phyloP scores from a whole-genome alignment of 1,140 invertebrate genomes.

The Lithobius niger region DNA sequence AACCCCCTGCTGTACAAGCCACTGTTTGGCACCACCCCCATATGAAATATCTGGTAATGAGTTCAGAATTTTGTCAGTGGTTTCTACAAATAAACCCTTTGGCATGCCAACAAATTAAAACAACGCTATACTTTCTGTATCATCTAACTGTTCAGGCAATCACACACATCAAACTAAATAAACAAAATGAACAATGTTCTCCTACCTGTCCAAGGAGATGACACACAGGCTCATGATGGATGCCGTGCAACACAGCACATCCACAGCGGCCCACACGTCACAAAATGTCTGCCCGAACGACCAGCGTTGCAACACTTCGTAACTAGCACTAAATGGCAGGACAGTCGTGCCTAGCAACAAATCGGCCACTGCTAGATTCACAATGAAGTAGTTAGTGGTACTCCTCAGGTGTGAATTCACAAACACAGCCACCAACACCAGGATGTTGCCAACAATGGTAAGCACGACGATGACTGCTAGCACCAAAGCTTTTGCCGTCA shows the following conservation, averaged over 20 bases:
- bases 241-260: constrained; percentile 49
- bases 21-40: too few relatives aligned
- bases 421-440: constrained; percentile 43
- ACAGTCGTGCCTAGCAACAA: constrained; percentile 45
- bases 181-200: too few relatives aligned
- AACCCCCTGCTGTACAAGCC: too few relatives aligned
- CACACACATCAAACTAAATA: too few relatives aligned
- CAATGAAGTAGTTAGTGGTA: constrained; percentile 45
- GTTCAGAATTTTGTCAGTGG: too few relatives aligned
- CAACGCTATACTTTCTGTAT: too few relatives aligned
- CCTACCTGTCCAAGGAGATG: constrained; percentile 44
- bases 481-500: not conserved
- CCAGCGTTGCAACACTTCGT: constrained; percentile 35
- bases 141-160: too few relatives aligned
- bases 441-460: constrained; percentile 42
- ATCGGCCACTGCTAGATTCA: constrained; percentile 44
- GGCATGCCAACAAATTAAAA: too few relatives aligned
- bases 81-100: too few relatives aligned
- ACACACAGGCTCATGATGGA: constrained; percentile 47
- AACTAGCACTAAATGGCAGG: constrained; percentile 46
- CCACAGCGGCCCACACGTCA: constrained; percentile 43
- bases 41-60: too few relatives aligned
- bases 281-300: constrained; percentile 41
- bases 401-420: constrained; percentile 39
- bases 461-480: constrained; percentile 34